phyloP scores from a whole-genome alignment of 92 coral and sea anemone species.

The Palythoa caribaeorum region DNA sequence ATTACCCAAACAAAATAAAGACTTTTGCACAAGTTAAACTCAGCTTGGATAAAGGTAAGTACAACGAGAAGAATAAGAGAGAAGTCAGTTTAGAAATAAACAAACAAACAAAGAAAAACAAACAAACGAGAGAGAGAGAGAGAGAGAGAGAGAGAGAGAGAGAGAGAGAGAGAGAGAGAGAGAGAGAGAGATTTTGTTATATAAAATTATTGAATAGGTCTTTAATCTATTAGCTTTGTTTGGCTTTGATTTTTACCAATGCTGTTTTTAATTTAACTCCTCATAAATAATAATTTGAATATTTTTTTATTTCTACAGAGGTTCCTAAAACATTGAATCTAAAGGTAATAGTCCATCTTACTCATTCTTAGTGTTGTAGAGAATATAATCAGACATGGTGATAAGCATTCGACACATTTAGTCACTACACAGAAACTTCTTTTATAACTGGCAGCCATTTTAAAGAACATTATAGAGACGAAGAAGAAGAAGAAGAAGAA shows the following conservation, averaged over 20 bases:
- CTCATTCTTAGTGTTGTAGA: too few species aligned
- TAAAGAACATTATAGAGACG: too few species aligned
- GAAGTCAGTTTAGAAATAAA: not conserved
- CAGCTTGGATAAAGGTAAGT: conserved; percentile 15
- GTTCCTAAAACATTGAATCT: not conserved
- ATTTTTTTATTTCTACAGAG: not conserved
- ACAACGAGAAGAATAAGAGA: not conserved
- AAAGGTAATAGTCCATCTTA: not conserved
- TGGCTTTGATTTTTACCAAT: not conserved
- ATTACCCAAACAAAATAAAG: conserved; percentile 49
- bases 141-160: not conserved
- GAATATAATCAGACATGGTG: too few species aligned
- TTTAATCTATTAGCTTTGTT: not conserved
- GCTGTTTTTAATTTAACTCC: not conserved
- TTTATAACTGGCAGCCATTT: too few species aligned
- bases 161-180: not conserved
- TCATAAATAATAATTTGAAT: not conserved
- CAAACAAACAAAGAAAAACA: not conserved
- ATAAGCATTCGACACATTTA: too few species aligned
- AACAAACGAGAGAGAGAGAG: not conserved
- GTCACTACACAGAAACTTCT: too few species aligned
- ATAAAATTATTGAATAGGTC: not conserved
- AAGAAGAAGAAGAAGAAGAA: too few species aligned
- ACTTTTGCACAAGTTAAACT: conserved; percentile 19
- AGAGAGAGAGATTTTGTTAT: not conserved